These are phyloP conservation scores for Amblyraja radiata DNA, from an alignment of 2,797 vertebrate species.

Conservation along the genomic window DNA sequence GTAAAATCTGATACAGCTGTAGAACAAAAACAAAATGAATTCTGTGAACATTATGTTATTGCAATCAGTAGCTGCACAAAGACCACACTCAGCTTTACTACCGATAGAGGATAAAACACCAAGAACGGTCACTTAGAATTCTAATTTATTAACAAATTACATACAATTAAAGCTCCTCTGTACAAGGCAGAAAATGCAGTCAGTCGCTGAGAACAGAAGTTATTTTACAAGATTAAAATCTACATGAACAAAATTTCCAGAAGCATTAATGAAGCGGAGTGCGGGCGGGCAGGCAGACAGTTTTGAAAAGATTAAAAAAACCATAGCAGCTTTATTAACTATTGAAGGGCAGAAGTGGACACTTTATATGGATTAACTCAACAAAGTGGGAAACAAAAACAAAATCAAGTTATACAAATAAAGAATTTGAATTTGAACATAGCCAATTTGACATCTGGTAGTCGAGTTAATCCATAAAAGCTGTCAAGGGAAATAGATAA, in stretches of 20 bases:
- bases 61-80: too few species aligned
- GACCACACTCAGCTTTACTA: too few species aligned
- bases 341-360: constrained; percentile 31
- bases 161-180: constrained; percentile 59
- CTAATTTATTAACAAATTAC: constrained; percentile 75
- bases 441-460: neutral
- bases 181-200: constrained; percentile 62
- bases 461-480: constrained; percentile 15
- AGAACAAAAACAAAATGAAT: too few species aligned
- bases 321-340: constrained; percentile 42
- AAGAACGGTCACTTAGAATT: constrained; percentile 51
- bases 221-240: constrained; percentile 58
- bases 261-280: constrained; percentile 54
- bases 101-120: neutral
- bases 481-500: constrained; percentile 1
- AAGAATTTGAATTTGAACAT: neutral
- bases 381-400: constrained; percentile 12
- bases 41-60: too few species aligned
- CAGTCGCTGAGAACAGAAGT: constrained; percentile 60
- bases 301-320: constrained; percentile 41
- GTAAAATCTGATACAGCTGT: too few species aligned
- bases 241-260: constrained; percentile 47
- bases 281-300: constrained; percentile 55
- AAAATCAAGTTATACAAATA: neutral
- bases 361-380: constrained; percentile 1